These are phyloP conservation scores for Phenganax marumi DNA, from an alignment of 92 coral and sea anemone genomes.

Conservation along the genomic window DNA sequence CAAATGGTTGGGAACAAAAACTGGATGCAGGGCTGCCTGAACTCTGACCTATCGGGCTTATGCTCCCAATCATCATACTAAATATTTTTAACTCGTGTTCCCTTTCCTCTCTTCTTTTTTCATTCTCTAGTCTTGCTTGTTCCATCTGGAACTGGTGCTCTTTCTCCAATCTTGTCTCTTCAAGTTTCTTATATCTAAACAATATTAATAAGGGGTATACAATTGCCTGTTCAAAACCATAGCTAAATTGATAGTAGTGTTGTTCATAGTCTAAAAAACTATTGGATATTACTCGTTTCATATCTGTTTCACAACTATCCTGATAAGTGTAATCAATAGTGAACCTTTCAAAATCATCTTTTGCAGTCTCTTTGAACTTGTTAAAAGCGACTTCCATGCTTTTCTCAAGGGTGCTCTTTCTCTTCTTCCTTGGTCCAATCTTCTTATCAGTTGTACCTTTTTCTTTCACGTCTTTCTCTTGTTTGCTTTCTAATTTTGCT, in stretches of 20 bases:
- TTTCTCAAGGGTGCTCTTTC: conserved; percentile 16
- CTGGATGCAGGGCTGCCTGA: conserved; percentile 25
- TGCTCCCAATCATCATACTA: conserved; percentile 24
- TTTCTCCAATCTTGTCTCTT: conserved; percentile 5
- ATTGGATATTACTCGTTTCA: conserved; percentile 6
- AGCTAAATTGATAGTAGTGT: background rate
- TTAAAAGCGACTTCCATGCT: conserved; percentile 22
- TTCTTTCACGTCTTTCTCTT: conserved; percentile 24
- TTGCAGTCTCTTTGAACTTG: background rate
- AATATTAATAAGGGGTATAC: background rate
- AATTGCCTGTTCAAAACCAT: background rate
- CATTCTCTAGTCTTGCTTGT: conserved; percentile 39
- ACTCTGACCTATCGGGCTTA: conserved; percentile 12
- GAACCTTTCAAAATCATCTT: conserved; percentile 3
- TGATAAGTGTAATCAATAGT: background rate
- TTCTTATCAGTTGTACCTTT: conserved; percentile 12
- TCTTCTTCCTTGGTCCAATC: conserved; percentile 4
- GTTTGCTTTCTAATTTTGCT: background rate
- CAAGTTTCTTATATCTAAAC: conserved; percentile 2
- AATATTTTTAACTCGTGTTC: conserved; percentile 31
- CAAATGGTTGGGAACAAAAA: no score
- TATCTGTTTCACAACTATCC: conserved; percentile 11
- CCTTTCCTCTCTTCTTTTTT: conserved; percentile 37
- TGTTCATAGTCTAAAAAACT: background rate
- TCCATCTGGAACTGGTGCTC: conserved; percentile 36